Evolutionary conservation across 2,888 invertebrate species (phyloP), one percentile per base, ranked within the genome.

Genomic region (Ypsolopha scabrella): DNA sequence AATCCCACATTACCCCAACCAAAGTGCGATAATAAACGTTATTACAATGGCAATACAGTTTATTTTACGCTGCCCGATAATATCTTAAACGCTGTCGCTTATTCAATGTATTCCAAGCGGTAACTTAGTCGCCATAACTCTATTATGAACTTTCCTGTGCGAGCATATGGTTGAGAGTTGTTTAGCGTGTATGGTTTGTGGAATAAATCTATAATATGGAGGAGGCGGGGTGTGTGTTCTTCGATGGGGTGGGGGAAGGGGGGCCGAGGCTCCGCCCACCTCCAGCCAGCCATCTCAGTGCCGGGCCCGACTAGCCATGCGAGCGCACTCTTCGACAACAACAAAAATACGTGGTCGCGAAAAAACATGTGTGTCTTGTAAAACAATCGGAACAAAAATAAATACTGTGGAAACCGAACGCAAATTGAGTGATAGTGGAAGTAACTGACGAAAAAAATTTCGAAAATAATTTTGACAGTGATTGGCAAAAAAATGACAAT

Each of bases 171-270:
- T 82, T 72, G 74, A 79, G 73, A 80, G 76, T 78, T 76, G 83
- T 76, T 77, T 76, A 79, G 68, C 79, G 68, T 53, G 57, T 53
- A 60, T 66, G 69, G 68, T 67, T 74, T 75, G 76, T 72, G 75
- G 68, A 82, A 85, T 86, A 85, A 85, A 85, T 85, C 85, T 86
- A 85, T 85, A 85, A 85, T 85, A 85, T 83, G 82, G 80, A 79
- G 75, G 79, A 74, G 86, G 86, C 85, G 85, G 80, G 69, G 79
- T 79, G 77, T 80, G 80, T 76, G 80, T 82, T 80, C 75, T 71
- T 64, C 7, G 43, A 62, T 57, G 61, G 67, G 73, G 80, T 72
- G 68, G 73, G 76, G 73, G 72, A 63, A 66, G 70, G 75, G 76
- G 71, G 71, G 67, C 56, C 58, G 60, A 60, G 57, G 75, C 80